Evolutionary conservation across 2,888 invertebrate species (phyloP).

Genomic region (Hydriomena furcata): DNA sequence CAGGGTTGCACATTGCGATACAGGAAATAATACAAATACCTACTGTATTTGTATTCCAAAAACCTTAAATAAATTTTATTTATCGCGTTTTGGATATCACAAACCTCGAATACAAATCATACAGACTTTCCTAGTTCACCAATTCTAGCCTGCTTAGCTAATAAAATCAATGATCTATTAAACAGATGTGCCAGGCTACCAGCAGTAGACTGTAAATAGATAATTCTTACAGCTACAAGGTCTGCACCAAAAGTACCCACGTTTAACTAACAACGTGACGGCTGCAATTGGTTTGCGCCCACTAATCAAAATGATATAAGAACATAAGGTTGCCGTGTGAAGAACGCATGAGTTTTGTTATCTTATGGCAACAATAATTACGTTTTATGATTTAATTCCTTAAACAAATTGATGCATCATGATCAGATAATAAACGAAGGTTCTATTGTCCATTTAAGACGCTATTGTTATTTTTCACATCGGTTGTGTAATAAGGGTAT

Average conservation of each 20-base stretch:
- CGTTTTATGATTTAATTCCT: conserved; percentile 21
- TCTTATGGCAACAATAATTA: conserved; percentile 13
- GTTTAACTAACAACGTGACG: conserved; percentile 58
- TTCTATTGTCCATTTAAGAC: conserved; percentile 4
- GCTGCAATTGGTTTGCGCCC: conserved; percentile 62
- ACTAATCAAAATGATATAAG: conserved; percentile 44
- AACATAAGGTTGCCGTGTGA: conserved; percentile 22
- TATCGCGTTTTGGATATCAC: too few relatives aligned
- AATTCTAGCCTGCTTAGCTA: too few relatives aligned
- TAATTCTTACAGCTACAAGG: conserved; percentile 67
- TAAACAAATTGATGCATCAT: conserved; percentile 11
- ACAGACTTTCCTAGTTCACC: too few relatives aligned
- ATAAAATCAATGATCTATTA: background rate
- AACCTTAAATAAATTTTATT: too few relatives aligned
- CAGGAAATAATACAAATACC: too few relatives aligned
- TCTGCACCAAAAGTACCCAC: conserved; percentile 68
- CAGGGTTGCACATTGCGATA: too few relatives aligned
- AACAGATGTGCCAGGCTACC: background rate
- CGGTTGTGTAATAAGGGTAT: background rate
- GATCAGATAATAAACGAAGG: conserved; percentile 12
- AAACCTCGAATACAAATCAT: too few relatives aligned
- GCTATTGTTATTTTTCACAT: conserved; percentile 1
- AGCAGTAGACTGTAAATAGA: conserved; percentile 36
- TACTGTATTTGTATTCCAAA: too few relatives aligned
- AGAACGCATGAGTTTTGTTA: conserved; percentile 29